These are phyloP conservation scores for Diplodus sargus DNA, from an alignment of 2,797 vertebrate species.

Conservation along the genomic window DNA sequence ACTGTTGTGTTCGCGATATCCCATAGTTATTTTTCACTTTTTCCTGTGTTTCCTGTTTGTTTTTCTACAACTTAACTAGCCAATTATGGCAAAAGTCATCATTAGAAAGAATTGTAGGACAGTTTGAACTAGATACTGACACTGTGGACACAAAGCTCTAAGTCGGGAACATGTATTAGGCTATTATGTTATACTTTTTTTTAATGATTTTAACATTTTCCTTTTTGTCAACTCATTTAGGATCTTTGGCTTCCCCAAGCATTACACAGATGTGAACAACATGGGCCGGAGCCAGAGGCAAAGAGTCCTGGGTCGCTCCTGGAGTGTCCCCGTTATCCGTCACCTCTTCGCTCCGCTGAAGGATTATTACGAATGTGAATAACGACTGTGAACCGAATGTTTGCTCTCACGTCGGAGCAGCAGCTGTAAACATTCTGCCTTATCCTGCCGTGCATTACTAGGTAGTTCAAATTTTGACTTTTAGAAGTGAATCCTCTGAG, in stretches of 20 bases:
- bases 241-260: conserved; percentile 95
- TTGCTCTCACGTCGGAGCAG: conserved; percentile 10
- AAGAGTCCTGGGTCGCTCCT: conserved; percentile 92
- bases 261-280: conserved; percentile 94
- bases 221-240: conserved; percentile 73
- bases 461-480: conserved; percentile 40
- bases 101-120: background rate
- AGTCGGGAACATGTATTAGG: background rate
- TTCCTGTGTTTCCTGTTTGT: background rate
- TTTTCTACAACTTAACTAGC: background rate
- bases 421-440: conserved; percentile 39
- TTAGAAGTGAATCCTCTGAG: conserved; percentile 34
- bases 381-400: conserved; percentile 46
- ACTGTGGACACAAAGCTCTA: background rate
- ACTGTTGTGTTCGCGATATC: no score
- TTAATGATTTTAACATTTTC: background rate
- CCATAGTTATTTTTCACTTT: no score
- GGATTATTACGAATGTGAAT: conserved; percentile 95
- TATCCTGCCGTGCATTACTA: conserved; percentile 9
- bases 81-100: background rate
- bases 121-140: background rate
- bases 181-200: background rate
- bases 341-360: conserved; percentile 96
- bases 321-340: conserved; percentile 95
- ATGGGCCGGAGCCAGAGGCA: conserved; percentile 89